Base-by-base conservation (phyloP, 2,797 vertebrate species). In the Gymnopithys bicolor region DNA sequence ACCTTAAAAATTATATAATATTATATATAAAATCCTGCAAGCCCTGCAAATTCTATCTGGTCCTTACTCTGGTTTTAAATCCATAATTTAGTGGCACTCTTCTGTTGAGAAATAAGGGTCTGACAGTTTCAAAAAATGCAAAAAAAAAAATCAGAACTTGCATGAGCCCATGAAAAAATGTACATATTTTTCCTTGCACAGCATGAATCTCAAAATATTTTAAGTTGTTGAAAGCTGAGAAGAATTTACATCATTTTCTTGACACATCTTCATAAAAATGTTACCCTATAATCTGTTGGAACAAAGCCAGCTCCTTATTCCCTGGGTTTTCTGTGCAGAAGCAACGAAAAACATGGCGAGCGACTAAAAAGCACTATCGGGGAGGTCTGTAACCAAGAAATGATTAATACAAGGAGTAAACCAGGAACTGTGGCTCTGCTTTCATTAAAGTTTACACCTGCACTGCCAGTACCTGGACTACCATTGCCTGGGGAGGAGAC, bases 401-500 rank as follows among this genome's bases (percentile, higher is more conserved):
- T 22, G 33, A 64, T 45, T 66, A 55, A 52, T 52, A 48, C 18
- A 35, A 73, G 25, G 90, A 39, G 10, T 56, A 59, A 81, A 68
- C 2, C 28, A 55, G 22, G 41, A 87, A 32, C 13, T 32, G 9
- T 21, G 3, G 2, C 17, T 64, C n/a, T 55, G 69, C 6, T 69
- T 71, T 43, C 0, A 1, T 45, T 30, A 41, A 43, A 33, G 45
- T 52, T 89, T 43, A 48, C 0, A 7, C 2, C 24, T 16, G 16
- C 6, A 5, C 28, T 43, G 13, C 30, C 41, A 66, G 30, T 21
- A 19, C 35, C 58, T 58, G 39, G 64, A 32, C 24, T 51, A 7
- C 28, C 9, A 5, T 30, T 46, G 9, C 11, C 27, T 28, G 43
- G 9, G 1, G 1, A 5, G 33, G 63, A 46, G 45, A 28, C 0